phyloP scores from a whole-genome alignment of 2,113 vertebrate genomes.

The Callipepla squamata region DNA sequence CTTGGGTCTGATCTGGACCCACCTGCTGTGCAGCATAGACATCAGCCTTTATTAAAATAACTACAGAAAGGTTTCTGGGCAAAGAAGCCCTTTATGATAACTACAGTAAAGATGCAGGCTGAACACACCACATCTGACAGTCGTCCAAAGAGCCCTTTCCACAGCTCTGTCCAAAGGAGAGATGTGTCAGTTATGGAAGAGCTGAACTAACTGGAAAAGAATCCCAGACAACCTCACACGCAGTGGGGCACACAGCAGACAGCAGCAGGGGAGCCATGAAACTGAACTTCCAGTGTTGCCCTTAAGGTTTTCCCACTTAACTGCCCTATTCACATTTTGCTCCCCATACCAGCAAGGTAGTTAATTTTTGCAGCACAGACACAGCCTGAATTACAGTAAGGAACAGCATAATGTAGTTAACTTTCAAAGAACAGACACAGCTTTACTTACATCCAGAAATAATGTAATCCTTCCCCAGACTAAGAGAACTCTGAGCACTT shows the following conservation, averaged over 20 bases:
- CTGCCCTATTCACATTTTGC: background rate
- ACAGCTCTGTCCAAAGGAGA: background rate
- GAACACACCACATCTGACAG: background rate
- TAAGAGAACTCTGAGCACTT: background rate
- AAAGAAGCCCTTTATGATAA: background rate
- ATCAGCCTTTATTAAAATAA: background rate
- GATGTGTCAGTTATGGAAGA: background rate
- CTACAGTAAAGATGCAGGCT: background rate
- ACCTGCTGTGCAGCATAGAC: background rate
- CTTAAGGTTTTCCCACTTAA: background rate
- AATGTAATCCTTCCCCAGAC: background rate
- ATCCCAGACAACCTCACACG: rapidly evolving
- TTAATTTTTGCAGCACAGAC: background rate
- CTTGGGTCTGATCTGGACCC: background rate
- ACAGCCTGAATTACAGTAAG: background rate
- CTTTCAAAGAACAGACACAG: background rate
- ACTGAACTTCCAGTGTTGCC: rapidly evolving
- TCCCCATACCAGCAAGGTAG: background rate
- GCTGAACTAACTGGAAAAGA: background rate
- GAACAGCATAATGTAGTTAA: background rate
- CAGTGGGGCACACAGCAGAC: rapidly evolving
- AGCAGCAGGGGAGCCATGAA: rapidly evolving
- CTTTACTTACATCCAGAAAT: background rate
- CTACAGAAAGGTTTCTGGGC: background rate
- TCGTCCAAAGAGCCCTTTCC: background rate